Base-by-base conservation (phyloP, 2,113 vertebrate genomes). In the Percopsis transmontana region DNA sequence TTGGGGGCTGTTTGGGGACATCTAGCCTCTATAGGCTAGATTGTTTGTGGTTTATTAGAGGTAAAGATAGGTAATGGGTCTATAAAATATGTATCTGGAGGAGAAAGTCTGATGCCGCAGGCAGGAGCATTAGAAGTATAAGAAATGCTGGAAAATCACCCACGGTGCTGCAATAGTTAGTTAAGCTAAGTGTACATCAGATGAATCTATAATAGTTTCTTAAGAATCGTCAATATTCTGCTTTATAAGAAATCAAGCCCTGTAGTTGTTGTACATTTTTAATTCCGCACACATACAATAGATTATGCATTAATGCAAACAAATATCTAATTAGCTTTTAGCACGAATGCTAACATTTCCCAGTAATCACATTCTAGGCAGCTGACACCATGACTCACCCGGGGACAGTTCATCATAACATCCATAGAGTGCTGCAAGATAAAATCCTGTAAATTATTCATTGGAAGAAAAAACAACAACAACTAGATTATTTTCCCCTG, bases 401-500 rank as follows among this genome's bases (percentile, higher is more conserved):
- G 76, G 76, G 85, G 72, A 86, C 76, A 82, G 67, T 81, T 86
- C 71, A 65, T 82, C 62, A 84, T 62, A 78, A 65, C 71, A 70
- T 85, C 74, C 68, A 79, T 72, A 72, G 78, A 72, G 76, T 80
- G 79, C 70, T 67, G 64, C 76, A 87, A 82, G 86, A 88, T 85
- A 83, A 83, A 66, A 82, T 59, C 75, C 14, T 65, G 81, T 91
- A 82, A 87, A 91, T 91, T 84, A 92, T 91, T 91, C 75, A 91
- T 76, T 68, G 58, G 67, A 76, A 54, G 16, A 27, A 84, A 79
- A 77, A 66, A 65, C 27, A 15, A 70, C 5, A 33, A n/a, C n/a
- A 33, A 33, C 27, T 1, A 61, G 67, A 51, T 80, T 70, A 65
- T 69, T 47, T 68, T 11, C 74, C 66, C 68, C n/a, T 39, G 54